Conservation (phyloP, 2,797 vertebrate species). For the Oreochromis mossambicus region DNA sequence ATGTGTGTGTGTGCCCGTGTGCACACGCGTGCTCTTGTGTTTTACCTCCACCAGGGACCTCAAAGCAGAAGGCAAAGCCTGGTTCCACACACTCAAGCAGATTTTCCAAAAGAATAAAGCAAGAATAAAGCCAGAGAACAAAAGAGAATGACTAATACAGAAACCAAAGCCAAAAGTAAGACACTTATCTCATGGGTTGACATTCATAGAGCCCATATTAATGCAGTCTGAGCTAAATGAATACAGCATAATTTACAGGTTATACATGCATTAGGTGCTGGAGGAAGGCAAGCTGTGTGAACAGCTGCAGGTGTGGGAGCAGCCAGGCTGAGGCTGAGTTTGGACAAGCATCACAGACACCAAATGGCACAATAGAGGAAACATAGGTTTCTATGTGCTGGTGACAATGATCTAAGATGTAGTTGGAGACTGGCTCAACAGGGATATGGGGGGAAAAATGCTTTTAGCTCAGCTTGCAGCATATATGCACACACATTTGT, state of each 20-base stretch:
- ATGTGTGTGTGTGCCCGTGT: background rate
- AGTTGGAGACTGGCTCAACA: conserved; percentile 25
- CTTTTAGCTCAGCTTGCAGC: conserved; percentile 11
- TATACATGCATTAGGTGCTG: conserved; percentile 33
- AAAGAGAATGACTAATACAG: conserved; percentile 56
- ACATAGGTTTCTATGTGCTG: conserved; percentile 12
- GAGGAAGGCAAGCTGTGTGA: conserved; percentile 54
- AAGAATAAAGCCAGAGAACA: conserved; percentile 54
- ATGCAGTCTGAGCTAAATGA: conserved; percentile 47
- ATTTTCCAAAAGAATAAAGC: conserved; percentile 59
- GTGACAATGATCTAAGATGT: conserved; percentile 33
- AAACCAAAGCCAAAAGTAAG: conserved; percentile 53
- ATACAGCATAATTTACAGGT: conserved; percentile 60
- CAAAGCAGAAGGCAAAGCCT: conserved; percentile 55
- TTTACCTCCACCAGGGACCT: conserved; percentile 60
- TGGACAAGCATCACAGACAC: conserved; percentile 44
- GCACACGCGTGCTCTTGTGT: conserved; percentile 36
- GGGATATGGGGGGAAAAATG: conserved; percentile 2
- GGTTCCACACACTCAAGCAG: conserved; percentile 44
- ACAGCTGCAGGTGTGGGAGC: conserved; percentile 63
- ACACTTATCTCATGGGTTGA: conserved; percentile 57
- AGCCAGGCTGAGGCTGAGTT: conserved; percentile 17
- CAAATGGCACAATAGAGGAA: conserved; percentile 34
- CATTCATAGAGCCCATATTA: conserved; percentile 52
- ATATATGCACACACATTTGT: background rate